Base-by-base conservation (phyloP, 2,888 invertebrate genomes). In the Sesamia inferens region DNA sequence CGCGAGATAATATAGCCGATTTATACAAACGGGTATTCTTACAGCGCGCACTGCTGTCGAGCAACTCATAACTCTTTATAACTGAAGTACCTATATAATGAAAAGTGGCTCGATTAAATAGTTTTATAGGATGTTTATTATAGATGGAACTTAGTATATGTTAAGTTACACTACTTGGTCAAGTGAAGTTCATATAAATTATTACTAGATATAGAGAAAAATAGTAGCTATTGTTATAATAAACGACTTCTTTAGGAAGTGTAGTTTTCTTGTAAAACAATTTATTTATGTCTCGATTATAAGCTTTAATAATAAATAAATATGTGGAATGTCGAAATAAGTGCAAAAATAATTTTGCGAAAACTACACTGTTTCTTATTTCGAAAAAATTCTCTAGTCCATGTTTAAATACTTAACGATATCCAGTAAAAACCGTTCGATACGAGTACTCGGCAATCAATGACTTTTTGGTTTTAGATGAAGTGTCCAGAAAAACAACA, bases 1-100 rank as follows among this genome's bases (percentile, higher is more conserved):
- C 69, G 70, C 77, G 68, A 79, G 79, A 79, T 79, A 76, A 72
- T 57, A 78, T 69, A 57, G 59, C 66, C 64, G 64, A 73, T 71
- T 82, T 82, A 64, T 68, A 54, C 57, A 71, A 78, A 78, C 65
- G 51, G 62, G 54, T 65, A 62, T 70, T 81, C 71, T 75, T 70
- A 39, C 24, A 66, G 58, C 58, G 51, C 31, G 16, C 19, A 22
- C 55, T 74, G 22, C 24, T 61, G 48, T 39, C 8, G 66, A 71
- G 65, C 51, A 51, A 48, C 44, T 42, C 57, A 67, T 78, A 44
- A 68, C 24, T 81, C 68, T 74, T 74, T 59, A 31, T 59, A 74
- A 77, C 47, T 75, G 68, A 67, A 81, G 62, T 64, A 71, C n/a
- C n/a, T n/a, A n/a, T n/a, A n/a, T n/a, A n/a, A 69, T 69, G 55